Percentiles rank a stretch among this genome's conserved stretches.
Conservation (phyloP, 2,113 vertebrate genomes). For the Laterallus jamaicensis region DNA sequence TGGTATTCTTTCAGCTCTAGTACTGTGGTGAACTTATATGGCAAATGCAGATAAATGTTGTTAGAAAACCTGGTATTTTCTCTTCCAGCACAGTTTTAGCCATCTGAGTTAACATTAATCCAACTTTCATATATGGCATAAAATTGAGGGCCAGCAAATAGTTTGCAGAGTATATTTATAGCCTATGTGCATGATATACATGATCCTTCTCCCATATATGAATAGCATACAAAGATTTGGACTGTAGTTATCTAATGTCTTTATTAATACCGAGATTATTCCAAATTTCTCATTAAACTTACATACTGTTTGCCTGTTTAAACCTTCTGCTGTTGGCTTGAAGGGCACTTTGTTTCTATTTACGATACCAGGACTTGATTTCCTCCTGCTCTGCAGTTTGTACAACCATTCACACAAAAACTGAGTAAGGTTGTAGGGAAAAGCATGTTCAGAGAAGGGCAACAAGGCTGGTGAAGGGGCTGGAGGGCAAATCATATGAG, state of each 20-base stretch:
- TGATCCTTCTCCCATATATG: not conserved
- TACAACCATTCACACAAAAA: not conserved
- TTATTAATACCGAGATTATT: not conserved
- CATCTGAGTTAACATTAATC: not conserved
- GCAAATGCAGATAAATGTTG: not conserved
- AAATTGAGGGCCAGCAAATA: not conserved
- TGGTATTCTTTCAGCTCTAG: not conserved
- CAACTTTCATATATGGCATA: not conserved
- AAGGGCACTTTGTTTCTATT: not conserved
- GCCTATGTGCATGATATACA: not conserved
- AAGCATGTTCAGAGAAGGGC: not conserved
- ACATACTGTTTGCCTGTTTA: not conserved
- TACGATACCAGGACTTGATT: not conserved
- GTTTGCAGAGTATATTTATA: not conserved
- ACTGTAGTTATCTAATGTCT: not conserved
- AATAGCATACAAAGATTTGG: not conserved
- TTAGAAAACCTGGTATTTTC: not conserved
- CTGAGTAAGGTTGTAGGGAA: not conserved
- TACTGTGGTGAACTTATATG: not conserved
- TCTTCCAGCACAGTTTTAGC: not conserved
- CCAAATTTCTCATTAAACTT: not conserved
- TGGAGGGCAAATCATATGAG: no score
- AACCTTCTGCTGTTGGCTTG: not conserved
- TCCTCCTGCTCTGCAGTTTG: not conserved
- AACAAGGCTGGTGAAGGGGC: no score